Evolutionary conservation across 2,113 vertebrate genomes (phyloP), one percentile per base, ranked within the genome.

Genomic region (Corynorhinus townsendii): DNA sequence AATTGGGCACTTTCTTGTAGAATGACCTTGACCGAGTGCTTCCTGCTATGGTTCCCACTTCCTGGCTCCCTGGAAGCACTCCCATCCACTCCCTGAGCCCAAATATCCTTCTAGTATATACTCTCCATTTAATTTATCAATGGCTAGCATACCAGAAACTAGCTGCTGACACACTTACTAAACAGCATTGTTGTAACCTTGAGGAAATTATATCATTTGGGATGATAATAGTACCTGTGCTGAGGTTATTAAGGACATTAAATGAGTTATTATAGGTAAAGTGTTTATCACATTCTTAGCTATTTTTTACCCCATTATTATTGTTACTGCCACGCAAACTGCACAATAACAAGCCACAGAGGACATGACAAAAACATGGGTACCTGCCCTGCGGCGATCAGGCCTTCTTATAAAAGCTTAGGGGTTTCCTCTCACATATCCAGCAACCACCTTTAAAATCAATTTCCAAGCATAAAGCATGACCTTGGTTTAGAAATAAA

Each of bases 391-490:
- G 2, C 59, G 56, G 71, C n/a, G 56, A 2, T 47, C 17, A 43
- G 49, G 11, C 26, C 52, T 89, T 80, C 73, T 75, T 89, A n/a
- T 19, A 59, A 89, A 93, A 94, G 20, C n/a, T 43, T 15, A 93
- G 30, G 7, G 16, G 8, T 52, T 89, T 81, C 40, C 66, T 33
- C 20, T 83, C 45, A 28, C 52, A 59, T 62, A 79, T 43, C 81
- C 45, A 80, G 76, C 24, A 83, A 17, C 5, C 26, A 94, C 40
- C 47, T 93, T 94, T 85, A 90, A 90, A 96, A 94, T 97, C 76
- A 93, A 88, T 93, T 87, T 92, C n/a, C 26, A 89, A 94, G 38
- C 71, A 82, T 90, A 93, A 94, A 86, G 87, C 80, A 68, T 79
- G 84, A 90, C 59, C 75, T 85, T 91, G 71, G 22, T 43, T 91